phyloP scores from a whole-genome alignment of 2,797 vertebrate species.

The Glossophaga mutica region DNA sequence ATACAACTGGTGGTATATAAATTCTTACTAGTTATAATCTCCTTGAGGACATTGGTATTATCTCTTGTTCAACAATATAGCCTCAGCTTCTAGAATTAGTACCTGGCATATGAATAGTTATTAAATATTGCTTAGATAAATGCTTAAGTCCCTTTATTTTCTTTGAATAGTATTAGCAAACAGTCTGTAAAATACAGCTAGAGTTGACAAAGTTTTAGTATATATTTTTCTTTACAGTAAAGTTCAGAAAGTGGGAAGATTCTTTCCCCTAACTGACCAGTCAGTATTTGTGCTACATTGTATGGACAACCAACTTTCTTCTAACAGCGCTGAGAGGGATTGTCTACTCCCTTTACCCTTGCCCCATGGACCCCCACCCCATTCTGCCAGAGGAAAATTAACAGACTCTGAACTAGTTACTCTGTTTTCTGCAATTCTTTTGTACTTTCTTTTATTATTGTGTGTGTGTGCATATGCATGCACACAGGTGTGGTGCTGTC shows the following conservation, averaged over 20 bases:
- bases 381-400: not conserved
- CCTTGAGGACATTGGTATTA: not conserved
- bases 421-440: not conserved
- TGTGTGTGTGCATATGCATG: fast-evolving
- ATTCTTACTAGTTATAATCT: not conserved
- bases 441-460: not conserved
- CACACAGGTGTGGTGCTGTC: not conserved
- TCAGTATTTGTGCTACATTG: fast-evolving
- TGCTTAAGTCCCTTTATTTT: not conserved
- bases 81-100: not conserved
- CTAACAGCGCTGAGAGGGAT: not conserved
- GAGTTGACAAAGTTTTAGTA: not conserved
- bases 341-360: fast-evolving
- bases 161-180: not conserved
- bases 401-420: not conserved
- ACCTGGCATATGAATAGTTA: not conserved
- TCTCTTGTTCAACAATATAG: not conserved
- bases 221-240: not conserved
- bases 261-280: not conserved
- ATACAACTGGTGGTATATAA: not conserved
- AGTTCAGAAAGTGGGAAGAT: not conserved
- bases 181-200: not conserved
- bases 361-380: too few species aligned
- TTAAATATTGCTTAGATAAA: not conserved
- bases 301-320: not conserved